Percentiles rank a stretch among this genome's conserved stretches.
Evolutionary conservation across 2,888 invertebrate species (phyloP).

Genomic region (Globia sparganii): DNA sequence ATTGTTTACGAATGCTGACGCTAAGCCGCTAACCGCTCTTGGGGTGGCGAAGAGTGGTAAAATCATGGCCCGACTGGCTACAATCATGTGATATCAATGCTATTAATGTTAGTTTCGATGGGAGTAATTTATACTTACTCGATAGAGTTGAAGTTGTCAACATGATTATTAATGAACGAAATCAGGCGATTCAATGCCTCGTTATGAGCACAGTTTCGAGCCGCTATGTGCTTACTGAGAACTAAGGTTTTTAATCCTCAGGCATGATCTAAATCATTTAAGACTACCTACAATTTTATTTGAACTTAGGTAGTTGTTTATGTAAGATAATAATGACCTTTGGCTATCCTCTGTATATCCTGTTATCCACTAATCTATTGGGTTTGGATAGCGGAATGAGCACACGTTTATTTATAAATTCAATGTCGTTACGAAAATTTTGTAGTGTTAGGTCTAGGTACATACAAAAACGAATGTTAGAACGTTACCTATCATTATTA

Average conservation of each 20-base stretch:
- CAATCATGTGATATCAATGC: background rate
- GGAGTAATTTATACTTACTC: conserved; percentile 27
- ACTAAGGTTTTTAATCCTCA: conserved; percentile 15
- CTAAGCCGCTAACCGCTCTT: background rate
- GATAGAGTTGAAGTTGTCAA: background rate
- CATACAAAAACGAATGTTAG: conserved; percentile 51
- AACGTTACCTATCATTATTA: conserved; percentile 72
- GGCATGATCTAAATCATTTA: background rate
- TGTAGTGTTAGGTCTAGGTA: background rate
- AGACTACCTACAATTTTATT: background rate
- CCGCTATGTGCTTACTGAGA: conserved; percentile 22
- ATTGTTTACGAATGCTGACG: background rate
- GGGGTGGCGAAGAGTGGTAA: no score
- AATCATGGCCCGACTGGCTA: background rate
- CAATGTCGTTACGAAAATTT: background rate
- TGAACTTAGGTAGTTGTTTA: background rate
- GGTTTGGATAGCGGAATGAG: background rate
- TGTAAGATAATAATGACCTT: background rate
- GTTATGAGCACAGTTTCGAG: conserved; percentile 3
- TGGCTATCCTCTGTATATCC: background rate
- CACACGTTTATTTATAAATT: background rate
- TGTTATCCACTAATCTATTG: background rate
- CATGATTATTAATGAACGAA: conserved; percentile 23
- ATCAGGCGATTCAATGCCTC: conserved; percentile 15
- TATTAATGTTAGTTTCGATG: background rate